These are phyloP conservation scores for Drosophila bocki DNA, from an alignment of 1,140 invertebrate species.

Conservation along the genomic window DNA sequence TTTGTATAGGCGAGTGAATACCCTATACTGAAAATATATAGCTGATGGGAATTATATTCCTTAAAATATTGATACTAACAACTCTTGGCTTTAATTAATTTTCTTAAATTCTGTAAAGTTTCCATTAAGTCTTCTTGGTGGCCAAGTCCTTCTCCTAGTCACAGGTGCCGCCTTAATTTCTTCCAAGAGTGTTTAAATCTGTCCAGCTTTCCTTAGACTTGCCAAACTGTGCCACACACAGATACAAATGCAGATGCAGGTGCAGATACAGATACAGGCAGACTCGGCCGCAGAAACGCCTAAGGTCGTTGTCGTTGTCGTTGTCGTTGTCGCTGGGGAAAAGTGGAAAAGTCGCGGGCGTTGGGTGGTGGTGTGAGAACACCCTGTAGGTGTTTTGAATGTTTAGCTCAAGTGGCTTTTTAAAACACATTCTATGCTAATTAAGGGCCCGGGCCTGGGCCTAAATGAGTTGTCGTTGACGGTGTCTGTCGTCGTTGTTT, in stretches of 20 bases:
- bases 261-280: background rate
- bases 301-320: constrained; percentile 68
- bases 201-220: constrained; percentile 46
- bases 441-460: constrained; percentile 61
- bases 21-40: constrained; percentile 9
- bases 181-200: constrained; percentile 41
- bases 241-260: constrained; percentile 13
- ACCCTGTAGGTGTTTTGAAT: constrained; percentile 79
- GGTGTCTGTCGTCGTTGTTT: constrained; percentile 60
- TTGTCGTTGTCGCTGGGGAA: constrained; percentile 29
- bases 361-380: background rate
- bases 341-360: constrained; percentile 35
- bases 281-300: constrained; percentile 63
- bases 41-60: too few relatives aligned
- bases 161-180: background rate
- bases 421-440: constrained; percentile 83
- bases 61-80: too few relatives aligned
- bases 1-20: background rate
- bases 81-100: too few relatives aligned
- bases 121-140: too few relatives aligned
- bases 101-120: too few relatives aligned
- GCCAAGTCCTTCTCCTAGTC: background rate
- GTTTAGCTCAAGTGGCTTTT: constrained; percentile 82
- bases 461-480: constrained; percentile 76
- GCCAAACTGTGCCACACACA: constrained; percentile 70